Evolutionary conservation across 2,113 vertebrate species (phyloP).

Genomic region (Dipodomys spectabilis): DNA sequence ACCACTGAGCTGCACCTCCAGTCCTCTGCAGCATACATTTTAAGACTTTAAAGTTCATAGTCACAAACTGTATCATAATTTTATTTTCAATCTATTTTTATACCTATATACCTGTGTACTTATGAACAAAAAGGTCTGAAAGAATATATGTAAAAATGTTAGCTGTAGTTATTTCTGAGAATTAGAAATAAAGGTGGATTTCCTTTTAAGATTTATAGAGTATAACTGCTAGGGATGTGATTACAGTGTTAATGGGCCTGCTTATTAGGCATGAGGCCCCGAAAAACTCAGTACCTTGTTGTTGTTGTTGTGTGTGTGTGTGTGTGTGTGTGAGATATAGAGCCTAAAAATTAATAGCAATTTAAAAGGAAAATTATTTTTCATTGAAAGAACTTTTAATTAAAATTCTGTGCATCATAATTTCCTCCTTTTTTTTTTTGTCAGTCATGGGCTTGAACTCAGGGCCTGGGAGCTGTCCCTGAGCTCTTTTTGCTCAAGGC

Average conservation of each 20-base stretch:
- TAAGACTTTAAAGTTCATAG: neutral
- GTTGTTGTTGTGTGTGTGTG: too few relatives aligned
- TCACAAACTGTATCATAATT: neutral
- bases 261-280: too few relatives aligned
- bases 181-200: neutral
- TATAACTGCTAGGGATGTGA: too few relatives aligned
- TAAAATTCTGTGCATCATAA: too few relatives aligned
- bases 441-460: too few relatives aligned
- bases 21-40: neutral
- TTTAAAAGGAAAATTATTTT: slow-evolving; percentile 41
- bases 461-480: too few relatives aligned
- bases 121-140: slow-evolving; percentile 21
- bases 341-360: slow-evolving; percentile 5
- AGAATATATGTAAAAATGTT: neutral
- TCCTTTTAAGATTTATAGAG: neutral
- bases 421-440: too few relatives aligned
- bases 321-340: too few relatives aligned
- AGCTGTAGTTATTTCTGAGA: neutral
- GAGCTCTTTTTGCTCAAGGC: too few relatives aligned
- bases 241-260: too few relatives aligned
- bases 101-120: neutral
- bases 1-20: neutral
- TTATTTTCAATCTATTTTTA: slow-evolving; percentile 26
- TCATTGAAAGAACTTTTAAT: neutral
- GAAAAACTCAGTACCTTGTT: too few relatives aligned